A percentile compares a stretch with the other conserved stretches of the same genome.
Conservation (phyloP, 2,113 vertebrate species). For the Taxidea taxus region DNA sequence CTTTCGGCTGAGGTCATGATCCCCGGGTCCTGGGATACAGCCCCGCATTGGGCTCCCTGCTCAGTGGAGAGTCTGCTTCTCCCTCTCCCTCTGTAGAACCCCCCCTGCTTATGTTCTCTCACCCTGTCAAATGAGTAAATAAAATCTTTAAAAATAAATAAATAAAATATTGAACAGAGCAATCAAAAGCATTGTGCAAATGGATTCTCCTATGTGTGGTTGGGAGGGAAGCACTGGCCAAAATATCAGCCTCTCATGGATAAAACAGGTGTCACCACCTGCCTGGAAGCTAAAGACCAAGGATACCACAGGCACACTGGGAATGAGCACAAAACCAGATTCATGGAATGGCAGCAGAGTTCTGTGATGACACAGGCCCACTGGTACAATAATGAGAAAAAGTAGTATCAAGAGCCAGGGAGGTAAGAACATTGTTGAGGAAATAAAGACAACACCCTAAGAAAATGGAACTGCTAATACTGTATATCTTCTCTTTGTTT, state of each 20-base stretch:
- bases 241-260: neutral
- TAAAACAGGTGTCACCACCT: neutral
- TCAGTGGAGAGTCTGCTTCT: too few species aligned
- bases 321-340: neutral
- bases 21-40: too few species aligned
- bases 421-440: neutral
- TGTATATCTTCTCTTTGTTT: neutral
- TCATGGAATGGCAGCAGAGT: neutral
- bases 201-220: neutral
- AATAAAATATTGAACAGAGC: neutral
- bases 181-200: constrained; percentile 30
- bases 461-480: neutral
- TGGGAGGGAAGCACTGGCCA: neutral
- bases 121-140: too few species aligned
- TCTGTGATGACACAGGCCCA: neutral
- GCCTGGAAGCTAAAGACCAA: neutral
- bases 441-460: neutral
- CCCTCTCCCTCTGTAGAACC: too few species aligned
- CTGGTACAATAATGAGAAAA: neutral
- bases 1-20: too few species aligned
- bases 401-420: neutral
- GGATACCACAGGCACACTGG: neutral
- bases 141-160: too few species aligned
- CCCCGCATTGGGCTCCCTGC: too few species aligned
- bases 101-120: too few species aligned